Base-by-base conservation (phyloP, 1,140 invertebrate genomes). In the Euschistus heros region DNA sequence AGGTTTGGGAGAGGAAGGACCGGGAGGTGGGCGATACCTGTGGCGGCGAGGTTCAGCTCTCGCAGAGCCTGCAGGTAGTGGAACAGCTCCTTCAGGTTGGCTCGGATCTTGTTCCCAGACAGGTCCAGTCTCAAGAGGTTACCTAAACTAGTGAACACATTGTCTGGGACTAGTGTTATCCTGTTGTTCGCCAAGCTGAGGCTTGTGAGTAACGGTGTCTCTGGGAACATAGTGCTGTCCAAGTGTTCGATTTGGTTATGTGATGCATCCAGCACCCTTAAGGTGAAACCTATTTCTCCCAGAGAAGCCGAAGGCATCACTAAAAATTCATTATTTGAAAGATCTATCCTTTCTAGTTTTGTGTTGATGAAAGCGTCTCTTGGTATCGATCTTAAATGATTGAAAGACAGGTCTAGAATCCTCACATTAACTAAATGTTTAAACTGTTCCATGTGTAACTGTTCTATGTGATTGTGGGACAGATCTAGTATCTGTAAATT, bases 61-160 rank as follows among this genome's bases (percentile, higher is more conserved):
- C 87, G 83, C 30, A 93, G 77, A 68, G 86, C 86, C 37, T 89
- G 90, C 17, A 91, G 81, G 74, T 92, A 91, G 72, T 92, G 87
- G 71, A 92, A 91, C 18, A 93, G 79, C 74, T 93, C 90, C 70
- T 92, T 91, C 72, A 91, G 90, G 76, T 93, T 93, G 50, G 89
- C 88, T 68, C 89, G 83, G 2, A 90, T 74, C 18, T 81, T 78
- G 75, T 94, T 95, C 62, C 82, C 82, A 44, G 88, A 88, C 2
- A 95, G 76, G 75, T 94, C 88, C 64, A 94, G 75, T 67, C 81
- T 83, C 57, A 89, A 81, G 26, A 95, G 78, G 68, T 84, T 85
- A 24, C 84, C 84, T 6, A 94, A 77, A 69, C 88, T 87, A 0
- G 86, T 86, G 74, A 95, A 94, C 2, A 91, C 89, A 73, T 92